These are phyloP conservation scores for Leptopilina myrica DNA, from an alignment of 2,888 invertebrate species.

Conservation along the genomic window DNA sequence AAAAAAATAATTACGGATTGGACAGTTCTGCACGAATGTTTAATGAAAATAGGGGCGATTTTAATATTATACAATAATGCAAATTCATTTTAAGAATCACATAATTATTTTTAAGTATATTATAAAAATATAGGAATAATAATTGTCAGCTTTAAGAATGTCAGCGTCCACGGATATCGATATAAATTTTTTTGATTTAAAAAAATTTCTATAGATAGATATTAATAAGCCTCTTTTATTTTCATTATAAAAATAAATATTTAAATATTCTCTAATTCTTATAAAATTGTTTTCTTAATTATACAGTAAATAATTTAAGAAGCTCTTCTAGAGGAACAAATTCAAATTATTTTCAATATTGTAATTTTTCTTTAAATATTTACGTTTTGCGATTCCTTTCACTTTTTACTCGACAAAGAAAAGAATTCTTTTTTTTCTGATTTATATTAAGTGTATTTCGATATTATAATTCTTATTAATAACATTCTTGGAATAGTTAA, in stretches of 20 bases:
- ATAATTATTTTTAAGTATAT: conserved; percentile 32
- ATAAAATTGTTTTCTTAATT: too few species aligned
- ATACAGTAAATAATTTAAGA: not conserved
- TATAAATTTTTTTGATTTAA: conserved; percentile 15
- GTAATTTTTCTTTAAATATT: not conserved
- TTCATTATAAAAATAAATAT: not conserved
- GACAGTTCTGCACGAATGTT: not conserved
- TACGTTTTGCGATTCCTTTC: not conserved
- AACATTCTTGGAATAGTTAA: not conserved
- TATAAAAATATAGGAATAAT: not conserved
- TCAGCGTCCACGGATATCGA: conserved; percentile 23
- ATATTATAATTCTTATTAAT: conserved; percentile 3
- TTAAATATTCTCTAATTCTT: too few species aligned
- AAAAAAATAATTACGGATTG: not conserved
- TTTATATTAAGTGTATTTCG: conserved; percentile 9
- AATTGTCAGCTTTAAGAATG: conserved; percentile 35
- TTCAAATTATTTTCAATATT: not conserved
- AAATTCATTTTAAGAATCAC: not conserved
- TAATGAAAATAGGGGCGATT: not conserved
- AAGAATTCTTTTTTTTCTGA: too few species aligned
- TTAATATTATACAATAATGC: not conserved
- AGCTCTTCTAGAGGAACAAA: not conserved
- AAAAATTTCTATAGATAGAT: conserved; percentile 3
- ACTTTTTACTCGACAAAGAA: not conserved
- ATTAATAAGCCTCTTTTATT: conserved; percentile 8